These are phyloP conservation scores for Mionectes olivaceus DNA, from an alignment of 2,797 vertebrate species.

Conservation along the genomic window DNA sequence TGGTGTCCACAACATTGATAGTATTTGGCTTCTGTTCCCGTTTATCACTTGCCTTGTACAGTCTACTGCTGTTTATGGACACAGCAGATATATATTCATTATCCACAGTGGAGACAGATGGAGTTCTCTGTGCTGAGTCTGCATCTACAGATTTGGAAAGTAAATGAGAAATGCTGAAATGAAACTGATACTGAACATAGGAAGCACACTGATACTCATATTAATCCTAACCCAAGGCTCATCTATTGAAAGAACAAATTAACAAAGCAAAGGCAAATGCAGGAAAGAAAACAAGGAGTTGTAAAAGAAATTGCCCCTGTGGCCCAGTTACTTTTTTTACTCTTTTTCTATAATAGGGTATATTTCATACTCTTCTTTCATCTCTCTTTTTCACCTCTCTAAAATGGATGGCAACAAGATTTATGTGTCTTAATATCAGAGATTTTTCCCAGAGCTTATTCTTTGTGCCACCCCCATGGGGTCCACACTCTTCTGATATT, in stretches of 20 bases:
- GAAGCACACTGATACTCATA: neutral
- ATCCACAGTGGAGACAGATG: neutral
- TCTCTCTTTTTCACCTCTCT: neutral
- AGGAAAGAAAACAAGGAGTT: neutral
- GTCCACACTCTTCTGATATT: neutral
- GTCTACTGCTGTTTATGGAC: neutral
- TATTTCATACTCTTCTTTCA: neutral
- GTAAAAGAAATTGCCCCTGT: neutral
- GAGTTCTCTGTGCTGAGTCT: conserved; percentile 6
- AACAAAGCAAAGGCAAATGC: neutral
- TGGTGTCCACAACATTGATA: neutral
- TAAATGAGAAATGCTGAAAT: neutral
- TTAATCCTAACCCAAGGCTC: neutral
- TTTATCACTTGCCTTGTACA: neutral
- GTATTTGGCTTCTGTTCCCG: neutral
- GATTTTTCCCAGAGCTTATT: neutral
- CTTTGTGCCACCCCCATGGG: neutral
- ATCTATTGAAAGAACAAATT: neutral
- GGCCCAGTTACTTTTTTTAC: neutral
- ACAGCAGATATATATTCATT: neutral
- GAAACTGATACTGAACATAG: neutral
- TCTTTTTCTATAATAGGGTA: neutral
- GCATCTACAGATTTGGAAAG: neutral
- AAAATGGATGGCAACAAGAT: neutral
- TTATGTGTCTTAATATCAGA: neutral